These are phyloP conservation scores for Stictonetta naevosa DNA, from an alignment of 2,113 vertebrate genomes.

Conservation along the genomic window DNA sequence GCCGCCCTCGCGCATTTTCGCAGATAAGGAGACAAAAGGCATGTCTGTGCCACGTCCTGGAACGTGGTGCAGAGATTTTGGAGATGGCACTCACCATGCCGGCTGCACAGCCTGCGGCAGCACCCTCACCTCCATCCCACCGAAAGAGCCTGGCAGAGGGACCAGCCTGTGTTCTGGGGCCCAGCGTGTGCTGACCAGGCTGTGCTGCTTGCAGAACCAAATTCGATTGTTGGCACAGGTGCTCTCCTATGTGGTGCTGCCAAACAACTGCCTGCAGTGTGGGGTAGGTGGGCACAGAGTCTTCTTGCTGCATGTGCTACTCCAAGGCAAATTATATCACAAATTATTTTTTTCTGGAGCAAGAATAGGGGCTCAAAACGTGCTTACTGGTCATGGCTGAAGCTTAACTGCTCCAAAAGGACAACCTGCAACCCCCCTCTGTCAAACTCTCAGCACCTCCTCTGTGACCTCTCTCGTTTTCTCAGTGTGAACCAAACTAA, in stretches of 20 bases:
- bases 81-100: rapidly evolving
- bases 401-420: neutral
- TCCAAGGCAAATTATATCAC: neutral
- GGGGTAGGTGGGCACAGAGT: neutral
- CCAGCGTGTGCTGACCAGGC: neutral
- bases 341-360: neutral
- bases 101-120: rapidly evolving
- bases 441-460: neutral
- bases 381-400: neutral
- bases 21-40: neutral
- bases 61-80: rapidly evolving
- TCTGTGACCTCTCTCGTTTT: neutral
- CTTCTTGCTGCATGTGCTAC: neutral
- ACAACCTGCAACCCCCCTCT: neutral
- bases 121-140: neutral
- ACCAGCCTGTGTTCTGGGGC: neutral
- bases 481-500: neutral
- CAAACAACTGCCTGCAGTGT: neutral
- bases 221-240: neutral
- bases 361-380: neutral
- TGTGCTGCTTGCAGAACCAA: neutral
- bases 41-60: neutral
- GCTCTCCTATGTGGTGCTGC: neutral
- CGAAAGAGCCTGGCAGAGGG: neutral
- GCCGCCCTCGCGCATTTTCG: neutral